Percentiles rank a stretch among this genome's conserved stretches.
phyloP scores from a whole-genome alignment of 2,888 invertebrate genomes.

The Dione juno region DNA sequence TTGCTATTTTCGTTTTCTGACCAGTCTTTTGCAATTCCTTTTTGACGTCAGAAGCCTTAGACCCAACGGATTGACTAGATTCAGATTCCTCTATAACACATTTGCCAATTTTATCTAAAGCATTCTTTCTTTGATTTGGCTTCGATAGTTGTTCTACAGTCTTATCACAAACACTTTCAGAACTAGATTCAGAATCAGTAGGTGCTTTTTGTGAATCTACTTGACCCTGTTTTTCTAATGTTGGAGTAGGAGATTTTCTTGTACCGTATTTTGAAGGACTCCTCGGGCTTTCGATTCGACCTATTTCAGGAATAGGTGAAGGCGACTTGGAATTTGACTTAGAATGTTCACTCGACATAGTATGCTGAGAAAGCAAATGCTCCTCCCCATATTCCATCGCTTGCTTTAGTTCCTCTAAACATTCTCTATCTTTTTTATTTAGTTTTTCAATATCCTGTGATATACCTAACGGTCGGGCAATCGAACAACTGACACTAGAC shows the following conservation, averaged over 20 bases:
- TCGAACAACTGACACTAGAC: constrained; percentile 90
- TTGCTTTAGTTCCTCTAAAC: constrained; percentile 84
- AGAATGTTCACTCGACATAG: constrained; percentile 76
- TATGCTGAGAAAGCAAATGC: constrained; percentile 72
- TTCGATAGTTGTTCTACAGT: constrained; percentile 77
- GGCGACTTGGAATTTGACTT: constrained; percentile 77
- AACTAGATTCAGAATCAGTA: constrained; percentile 85
- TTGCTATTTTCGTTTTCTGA: constrained; percentile 80
- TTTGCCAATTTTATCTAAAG: constrained; percentile 75
- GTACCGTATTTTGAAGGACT: constrained; percentile 73
- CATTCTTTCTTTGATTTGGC: constrained; percentile 75
- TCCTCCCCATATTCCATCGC: constrained; percentile 83
- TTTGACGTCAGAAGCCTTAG: constrained; percentile 74
- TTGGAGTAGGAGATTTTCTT: constrained; percentile 82
- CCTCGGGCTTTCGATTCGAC: constrained; percentile 73
- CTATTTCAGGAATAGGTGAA: constrained; percentile 69
- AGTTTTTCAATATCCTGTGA: constrained; percentile 88
- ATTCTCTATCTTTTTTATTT: constrained; percentile 85
- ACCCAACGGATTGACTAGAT: constrained; percentile 83
- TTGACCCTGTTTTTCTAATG: constrained; percentile 85
- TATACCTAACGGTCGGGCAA: constrained; percentile 90
- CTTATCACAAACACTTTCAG: constrained; percentile 76
- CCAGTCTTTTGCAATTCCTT: constrained; percentile 78
- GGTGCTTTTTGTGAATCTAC: constrained; percentile 81
- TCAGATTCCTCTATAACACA: constrained; percentile 83